Percentiles rank a stretch among this genome's conserved stretches.
Evolutionary conservation across 2,888 invertebrate genomes (phyloP).

Genomic region (Synergus laeviventris): DNA sequence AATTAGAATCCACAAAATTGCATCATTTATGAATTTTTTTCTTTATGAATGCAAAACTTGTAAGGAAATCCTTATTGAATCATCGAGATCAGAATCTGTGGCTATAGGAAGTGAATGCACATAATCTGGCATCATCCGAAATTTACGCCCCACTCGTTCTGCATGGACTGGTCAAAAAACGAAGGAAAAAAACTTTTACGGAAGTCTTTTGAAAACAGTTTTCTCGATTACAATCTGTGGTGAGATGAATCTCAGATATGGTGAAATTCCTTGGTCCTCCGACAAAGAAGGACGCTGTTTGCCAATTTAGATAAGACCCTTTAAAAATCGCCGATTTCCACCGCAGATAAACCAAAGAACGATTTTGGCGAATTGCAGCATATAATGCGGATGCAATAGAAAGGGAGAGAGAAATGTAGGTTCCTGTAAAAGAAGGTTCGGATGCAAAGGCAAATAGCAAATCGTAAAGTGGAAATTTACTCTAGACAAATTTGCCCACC

Average conservation of each 20-base stretch:
- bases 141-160: conserved; percentile 37
- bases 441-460: not conserved
- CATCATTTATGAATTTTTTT: not conserved
- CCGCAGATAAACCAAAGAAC: conserved; percentile 43
- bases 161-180: conserved; percentile 22
- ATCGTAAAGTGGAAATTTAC: conserved; percentile 8
- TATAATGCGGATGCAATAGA: conserved; percentile 28
- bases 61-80: conserved; percentile 30
- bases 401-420: conserved; percentile 44
- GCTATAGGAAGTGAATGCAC: conserved; percentile 21
- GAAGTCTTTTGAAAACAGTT: conserved; percentile 31
- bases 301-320: conserved; percentile 52
- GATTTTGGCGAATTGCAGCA: conserved; percentile 29
- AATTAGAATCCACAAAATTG: not conserved
- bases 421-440: not conserved
- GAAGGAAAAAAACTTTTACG: not conserved
- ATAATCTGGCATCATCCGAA: conserved; percentile 36
- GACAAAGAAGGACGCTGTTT: conserved; percentile 51
- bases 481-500: conserved; percentile 31
- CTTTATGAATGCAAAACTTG: not conserved
- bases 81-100: conserved; percentile 13
- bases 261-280: conserved; percentile 38
- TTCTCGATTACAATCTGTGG: conserved; percentile 30
- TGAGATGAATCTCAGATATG: conserved; percentile 16
- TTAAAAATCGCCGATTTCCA: conserved; percentile 49